Evolutionary conservation across 2,113 vertebrate genomes (phyloP).

Genomic region (Xiphophorus couchianus): DNA sequence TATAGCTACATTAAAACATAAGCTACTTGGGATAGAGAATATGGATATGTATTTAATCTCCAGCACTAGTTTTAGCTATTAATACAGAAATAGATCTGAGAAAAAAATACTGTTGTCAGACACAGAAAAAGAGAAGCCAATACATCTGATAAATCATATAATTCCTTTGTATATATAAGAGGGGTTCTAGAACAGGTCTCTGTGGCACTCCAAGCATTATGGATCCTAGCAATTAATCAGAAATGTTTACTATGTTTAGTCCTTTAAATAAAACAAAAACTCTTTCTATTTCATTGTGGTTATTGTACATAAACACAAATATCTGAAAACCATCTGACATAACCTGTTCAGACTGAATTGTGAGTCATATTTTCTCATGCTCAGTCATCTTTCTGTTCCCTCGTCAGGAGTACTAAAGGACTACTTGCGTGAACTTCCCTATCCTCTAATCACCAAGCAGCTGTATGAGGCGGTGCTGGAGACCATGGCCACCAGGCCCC

Average conservation of each 20-base stretch:
- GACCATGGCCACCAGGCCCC: conserved; percentile 87
- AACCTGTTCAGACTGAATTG: not conserved
- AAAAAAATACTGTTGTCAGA: no score
- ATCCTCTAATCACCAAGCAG: conserved; percentile 92
- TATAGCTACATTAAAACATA: not conserved
- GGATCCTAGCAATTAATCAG: no score
- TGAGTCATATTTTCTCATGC: conserved; percentile 2
- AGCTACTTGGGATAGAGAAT: not conserved
- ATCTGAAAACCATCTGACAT: not conserved
- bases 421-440: conserved; percentile 94
- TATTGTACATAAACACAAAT: not conserved
- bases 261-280: conserved; percentile 23
- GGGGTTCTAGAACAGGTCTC: no score
- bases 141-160: no score
- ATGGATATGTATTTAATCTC: not conserved
- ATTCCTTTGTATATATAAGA: no score
- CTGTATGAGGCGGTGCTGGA: conserved; percentile 93
- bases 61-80: no score
- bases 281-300: conserved; percentile 10
- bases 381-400: not conserved
- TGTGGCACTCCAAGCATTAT: no score
- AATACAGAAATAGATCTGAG: no score
- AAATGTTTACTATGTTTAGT: conserved; percentile 1
- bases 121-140: no score
- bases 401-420: conserved; percentile 93